Evolutionary conservation across 2,113 vertebrate species (phyloP).

Genomic region (Columba livia): DNA sequence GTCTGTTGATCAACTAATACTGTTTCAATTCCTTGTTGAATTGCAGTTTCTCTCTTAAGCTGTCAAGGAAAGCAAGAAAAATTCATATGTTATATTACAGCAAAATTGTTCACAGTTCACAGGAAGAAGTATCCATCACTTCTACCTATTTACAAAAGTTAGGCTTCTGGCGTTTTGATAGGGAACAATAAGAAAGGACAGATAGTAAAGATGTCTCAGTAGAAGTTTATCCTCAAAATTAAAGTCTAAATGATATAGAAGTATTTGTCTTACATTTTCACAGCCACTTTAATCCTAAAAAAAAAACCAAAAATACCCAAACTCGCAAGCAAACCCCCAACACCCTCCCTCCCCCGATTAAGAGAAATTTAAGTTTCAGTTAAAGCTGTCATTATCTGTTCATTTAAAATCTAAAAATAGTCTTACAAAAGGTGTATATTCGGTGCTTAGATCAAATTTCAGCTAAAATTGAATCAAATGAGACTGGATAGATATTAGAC

Average conservation of each 20-base stretch:
- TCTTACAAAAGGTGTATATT: neutral
- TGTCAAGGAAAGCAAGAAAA: neutral
- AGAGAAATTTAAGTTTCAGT: neutral
- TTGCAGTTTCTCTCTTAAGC: neutral
- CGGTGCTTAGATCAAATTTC: neutral
- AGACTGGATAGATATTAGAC: neutral
- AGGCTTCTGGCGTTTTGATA: neutral
- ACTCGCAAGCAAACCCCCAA: neutral
- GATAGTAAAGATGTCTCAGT: neutral
- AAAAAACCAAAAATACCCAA: neutral
- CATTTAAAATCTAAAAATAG: neutral
- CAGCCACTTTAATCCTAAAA: neutral
- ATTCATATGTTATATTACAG: neutral
- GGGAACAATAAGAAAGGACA: neutral
- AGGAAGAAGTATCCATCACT: neutral
- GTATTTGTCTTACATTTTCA: neutral
- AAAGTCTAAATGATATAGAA: neutral
- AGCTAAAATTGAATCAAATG: neutral
- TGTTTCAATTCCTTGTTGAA: neutral
- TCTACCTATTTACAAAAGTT: neutral
- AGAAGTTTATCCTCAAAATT: neutral
- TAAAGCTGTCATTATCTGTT: neutral
- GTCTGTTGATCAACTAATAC: neutral
- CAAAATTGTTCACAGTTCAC: neutral
- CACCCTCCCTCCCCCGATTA: rapidly evolving